Conservation (phyloP, 2,888 invertebrate genomes). For the Augochlorella aurata region DNA sequence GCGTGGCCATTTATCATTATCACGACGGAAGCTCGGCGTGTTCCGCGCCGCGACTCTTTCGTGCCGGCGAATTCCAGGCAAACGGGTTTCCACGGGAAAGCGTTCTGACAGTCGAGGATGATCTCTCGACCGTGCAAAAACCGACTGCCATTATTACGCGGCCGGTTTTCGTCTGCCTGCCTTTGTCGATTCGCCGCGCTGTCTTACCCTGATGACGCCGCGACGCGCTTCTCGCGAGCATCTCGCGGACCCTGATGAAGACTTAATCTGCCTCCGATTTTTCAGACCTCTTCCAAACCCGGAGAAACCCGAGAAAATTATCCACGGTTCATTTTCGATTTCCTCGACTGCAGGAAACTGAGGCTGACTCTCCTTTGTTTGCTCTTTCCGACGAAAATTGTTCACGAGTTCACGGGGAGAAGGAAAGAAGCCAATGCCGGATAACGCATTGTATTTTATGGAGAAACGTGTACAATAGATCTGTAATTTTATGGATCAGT, state of each 20-base stretch:
- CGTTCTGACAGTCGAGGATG: constrained; percentile 5
- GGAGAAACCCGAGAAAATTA: too few species aligned
- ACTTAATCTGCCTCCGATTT: neutral
- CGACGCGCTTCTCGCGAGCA: neutral
- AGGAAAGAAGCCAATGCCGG: too few species aligned
- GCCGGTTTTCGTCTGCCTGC: constrained; percentile 7
- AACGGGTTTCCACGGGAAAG: constrained; percentile 52
- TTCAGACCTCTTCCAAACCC: too few species aligned
- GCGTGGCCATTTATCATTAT: constrained; percentile 75
- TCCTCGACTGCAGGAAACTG: too few species aligned
- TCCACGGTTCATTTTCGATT: too few species aligned
- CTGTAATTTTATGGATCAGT: too few species aligned
- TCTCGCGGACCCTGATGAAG: neutral
- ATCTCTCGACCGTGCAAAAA: constrained; percentile 17
- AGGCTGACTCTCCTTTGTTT: too few species aligned
- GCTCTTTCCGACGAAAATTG: too few species aligned
- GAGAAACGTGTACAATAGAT: too few species aligned
- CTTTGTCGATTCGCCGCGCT: too few species aligned
- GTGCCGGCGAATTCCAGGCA: constrained; percentile 37
- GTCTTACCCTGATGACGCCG: neutral
- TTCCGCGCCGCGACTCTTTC: constrained; percentile 42
- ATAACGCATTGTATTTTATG: too few species aligned
- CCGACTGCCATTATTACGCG: constrained; percentile 3
- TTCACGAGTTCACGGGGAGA: too few species aligned
- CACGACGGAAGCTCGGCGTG: constrained; percentile 58